A percentile compares a stretch with the other conserved stretches of the same genome.
Evolutionary conservation across 2,888 invertebrate species (phyloP).

Genomic region (Chymomyza caudatula): DNA sequence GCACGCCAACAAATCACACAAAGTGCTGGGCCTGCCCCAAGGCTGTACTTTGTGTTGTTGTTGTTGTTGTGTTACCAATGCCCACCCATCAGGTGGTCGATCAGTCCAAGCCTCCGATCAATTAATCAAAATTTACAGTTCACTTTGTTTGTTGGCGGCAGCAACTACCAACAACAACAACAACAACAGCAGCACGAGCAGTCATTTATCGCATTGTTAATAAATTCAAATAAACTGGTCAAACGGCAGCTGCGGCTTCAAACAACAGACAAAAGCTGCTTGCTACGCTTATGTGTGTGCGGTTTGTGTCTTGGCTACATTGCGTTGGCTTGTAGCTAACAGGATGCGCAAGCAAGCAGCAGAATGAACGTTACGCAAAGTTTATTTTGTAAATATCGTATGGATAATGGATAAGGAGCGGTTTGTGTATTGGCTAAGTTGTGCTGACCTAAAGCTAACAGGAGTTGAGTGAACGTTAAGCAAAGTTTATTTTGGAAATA

Average conservation of each 20-base stretch:
- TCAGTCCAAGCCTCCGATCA: constrained; percentile 3
- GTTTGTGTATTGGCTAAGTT: neutral
- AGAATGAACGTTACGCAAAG: too few relatives aligned
- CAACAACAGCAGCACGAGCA: neutral
- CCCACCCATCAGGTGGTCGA: neutral
- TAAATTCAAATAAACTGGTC: neutral
- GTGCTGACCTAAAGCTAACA: neutral
- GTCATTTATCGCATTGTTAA: neutral
- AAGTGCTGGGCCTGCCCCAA: constrained; percentile 1
- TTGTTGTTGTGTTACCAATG: too few relatives aligned
- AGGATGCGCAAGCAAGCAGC: neutral
- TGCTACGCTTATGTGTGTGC: too few relatives aligned
- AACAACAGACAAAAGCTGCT: neutral
- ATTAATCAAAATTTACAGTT: constrained; percentile 22
- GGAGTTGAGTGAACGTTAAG: neutral
- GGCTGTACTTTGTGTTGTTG: neutral
- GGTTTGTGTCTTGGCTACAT: too few relatives aligned
- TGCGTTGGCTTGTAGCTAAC: too few relatives aligned
- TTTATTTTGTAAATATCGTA: too few relatives aligned
- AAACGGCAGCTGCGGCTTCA: neutral
- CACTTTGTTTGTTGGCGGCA: constrained; percentile 15
- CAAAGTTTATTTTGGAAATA: too few relatives aligned
- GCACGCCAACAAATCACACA: neutral
- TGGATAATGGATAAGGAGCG: neutral
- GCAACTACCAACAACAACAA: constrained; percentile 3